Conservation (phyloP, 2,113 vertebrate species). For the Amblyopsis rosae region DNA sequence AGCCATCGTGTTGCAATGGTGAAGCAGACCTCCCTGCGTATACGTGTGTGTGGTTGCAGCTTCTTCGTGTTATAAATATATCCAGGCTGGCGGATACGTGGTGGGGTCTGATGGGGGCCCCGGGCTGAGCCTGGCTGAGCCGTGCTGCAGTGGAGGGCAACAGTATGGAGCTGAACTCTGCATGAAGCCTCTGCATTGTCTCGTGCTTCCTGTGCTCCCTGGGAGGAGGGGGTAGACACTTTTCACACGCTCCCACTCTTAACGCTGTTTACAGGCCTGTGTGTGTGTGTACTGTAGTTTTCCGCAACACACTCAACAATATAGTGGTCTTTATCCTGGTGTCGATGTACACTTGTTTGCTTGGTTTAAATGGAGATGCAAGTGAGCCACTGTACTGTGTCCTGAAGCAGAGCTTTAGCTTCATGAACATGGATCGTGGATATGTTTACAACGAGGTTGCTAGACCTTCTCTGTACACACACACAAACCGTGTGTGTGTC, state of each 20-base stretch:
- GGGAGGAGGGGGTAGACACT: constrained; percentile 72
- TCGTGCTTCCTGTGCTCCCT: constrained; percentile 79
- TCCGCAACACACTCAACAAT: constrained; percentile 19
- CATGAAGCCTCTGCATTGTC: constrained; percentile 81
- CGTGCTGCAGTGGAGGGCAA: constrained; percentile 53
- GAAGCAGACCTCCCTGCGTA: constrained; percentile 45
- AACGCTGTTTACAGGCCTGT: constrained; percentile 33
- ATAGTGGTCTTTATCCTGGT: constrained; percentile 25
- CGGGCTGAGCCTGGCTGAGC: constrained; percentile 27
- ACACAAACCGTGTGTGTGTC: constrained; percentile 33
- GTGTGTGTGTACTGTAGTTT: background rate
- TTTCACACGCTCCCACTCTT: constrained; percentile 77
- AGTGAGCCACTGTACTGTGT: constrained; percentile 19
- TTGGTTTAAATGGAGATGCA: constrained; percentile 18
- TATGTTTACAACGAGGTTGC: constrained; percentile 27
- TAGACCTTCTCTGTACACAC: constrained; percentile 41
- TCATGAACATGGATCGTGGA: constrained; percentile 19
- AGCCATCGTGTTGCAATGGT: background rate
- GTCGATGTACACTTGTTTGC: constrained; percentile 21
- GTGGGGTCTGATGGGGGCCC: constrained; percentile 47
- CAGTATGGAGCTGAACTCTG: constrained; percentile 67
- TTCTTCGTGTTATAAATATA: constrained; percentile 74
- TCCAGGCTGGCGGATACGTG: constrained; percentile 62
- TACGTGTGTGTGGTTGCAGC: constrained; percentile 46
- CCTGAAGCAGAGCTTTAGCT: constrained; percentile 16